Evolutionary conservation across 2,113 vertebrate species (phyloP), one percentile per base, ranked within the genome.

Genomic region (Coracopsis vasa): DNA sequence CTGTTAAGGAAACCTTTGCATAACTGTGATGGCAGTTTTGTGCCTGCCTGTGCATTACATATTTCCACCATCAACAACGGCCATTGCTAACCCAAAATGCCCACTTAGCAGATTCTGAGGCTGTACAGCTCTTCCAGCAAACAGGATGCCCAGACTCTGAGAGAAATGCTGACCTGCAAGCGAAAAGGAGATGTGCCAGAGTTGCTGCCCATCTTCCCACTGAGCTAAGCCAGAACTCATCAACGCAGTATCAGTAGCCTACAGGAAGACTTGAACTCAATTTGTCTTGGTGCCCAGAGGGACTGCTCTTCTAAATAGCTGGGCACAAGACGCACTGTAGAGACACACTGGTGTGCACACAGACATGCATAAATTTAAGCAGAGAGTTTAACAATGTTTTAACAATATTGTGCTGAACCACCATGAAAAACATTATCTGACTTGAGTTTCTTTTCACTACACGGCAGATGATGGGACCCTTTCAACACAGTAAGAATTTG

Each of bases 241-340:
- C n/a, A 93, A 66, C 0, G 0, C 24, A 16, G 6, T 25, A 72
- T 3, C 66, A 70, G 29, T 0, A 66, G 41, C 31, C 58, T n/a
- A 62, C 8, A 90, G 65, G 13, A 90, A 82, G 41, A 35, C 25
- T 15, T 33, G 17, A 69, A 75, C 61, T 48, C 64, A 21, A 7
- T 23, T 58, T 62, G 19, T 27, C 53, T 23, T 28, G 21, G 53
- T 41, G 37, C 7, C 41, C 74, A 65, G 51, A 71, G 9, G 14
- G 21, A 28, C 41, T 62, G 31, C 6, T 72, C n/a, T 73, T 69
- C 77, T 78, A 53, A 72, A 62, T 6, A 89, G 27, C 18, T 28
- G 42, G 19, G 28, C 28, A 58, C 13, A 71, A 53, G 42, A 14
- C 15, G 39, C 5, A 16, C 24, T 48, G 18, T 16, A 24, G 20